Evolutionary conservation across 2,113 vertebrate species (phyloP), one percentile per base, ranked within the genome.

Genomic region (Macrotis lagotis): DNA sequence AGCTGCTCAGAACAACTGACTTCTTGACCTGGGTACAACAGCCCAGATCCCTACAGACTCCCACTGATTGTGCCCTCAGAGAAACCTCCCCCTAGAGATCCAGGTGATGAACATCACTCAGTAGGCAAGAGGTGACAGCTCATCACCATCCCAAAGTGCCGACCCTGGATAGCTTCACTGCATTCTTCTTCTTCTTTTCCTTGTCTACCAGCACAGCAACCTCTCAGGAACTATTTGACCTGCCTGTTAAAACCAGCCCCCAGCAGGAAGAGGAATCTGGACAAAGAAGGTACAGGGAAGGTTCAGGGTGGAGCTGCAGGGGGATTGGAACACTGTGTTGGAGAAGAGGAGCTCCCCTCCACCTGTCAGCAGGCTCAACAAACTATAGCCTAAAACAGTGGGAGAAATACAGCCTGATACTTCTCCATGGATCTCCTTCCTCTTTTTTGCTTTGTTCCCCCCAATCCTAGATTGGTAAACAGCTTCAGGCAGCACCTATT

Each of bases 331-430:
- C 0, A 98, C 97, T 9, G 66, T 97, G 0, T 53, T 2, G 0
- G 98, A 99, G 96, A 99, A 99, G 53, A 99, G 50, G 3, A 97
- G 96, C 96, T 99, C 98, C 0, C 97, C 98, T 2, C 97, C 98
- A 0, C 96, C 98, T 0, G 98, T 99, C 96, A 99, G 25, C 88
- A 99, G 94, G 6, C 98, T 98, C 9, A 99, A 91, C 0, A 93
- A 0, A 3, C 99, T 97, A 6, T 97, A 99, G 6, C 98, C 91
- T 9, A 99, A 50, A 14, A 88, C 2, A 0, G 47, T 96, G 93
- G 94, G 95, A 90, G 99, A 96, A 99, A 0, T 0, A 94, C 44
- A 0, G 1, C 0, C 0, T 0, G 97, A 50, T 99, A 96, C 51
- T 95, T 98, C 0, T 99, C 95, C 99, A 99, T 99, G 44, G 48